These are phyloP conservation scores for Schlechtendalia chinensis DNA, from an alignment of 1,140 invertebrate species.

Conservation along the genomic window DNA sequence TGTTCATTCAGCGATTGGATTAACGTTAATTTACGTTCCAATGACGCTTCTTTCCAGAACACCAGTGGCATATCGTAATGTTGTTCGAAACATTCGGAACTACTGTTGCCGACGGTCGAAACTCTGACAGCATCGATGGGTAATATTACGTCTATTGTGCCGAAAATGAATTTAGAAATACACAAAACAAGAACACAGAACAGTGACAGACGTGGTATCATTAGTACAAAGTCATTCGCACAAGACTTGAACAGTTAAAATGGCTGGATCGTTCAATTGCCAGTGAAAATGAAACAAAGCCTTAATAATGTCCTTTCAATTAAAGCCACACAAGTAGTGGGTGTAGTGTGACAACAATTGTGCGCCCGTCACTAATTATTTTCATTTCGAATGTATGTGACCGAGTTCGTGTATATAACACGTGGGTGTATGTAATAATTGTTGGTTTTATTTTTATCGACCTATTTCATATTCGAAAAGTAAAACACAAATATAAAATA, in stretches of 20 bases:
- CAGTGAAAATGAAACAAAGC: conserved; percentile 11
- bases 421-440: neutral
- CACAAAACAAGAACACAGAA: neutral
- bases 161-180: neutral
- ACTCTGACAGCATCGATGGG: conserved; percentile 21
- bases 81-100: neutral
- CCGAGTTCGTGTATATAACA: no score
- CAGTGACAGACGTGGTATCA: neutral
- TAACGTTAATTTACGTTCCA: conserved; percentile 5
- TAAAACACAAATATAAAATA: no score
- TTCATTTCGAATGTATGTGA: neutral
- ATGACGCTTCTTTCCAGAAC: conserved; percentile 7
- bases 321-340: conserved; percentile 29
- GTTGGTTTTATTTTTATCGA: neutral
- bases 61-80: conserved; percentile 16
- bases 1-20: neutral
- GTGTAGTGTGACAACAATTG: neutral
- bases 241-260: neutral
- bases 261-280: neutral
- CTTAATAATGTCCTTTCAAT: conserved; percentile 27
- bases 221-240: neutral
- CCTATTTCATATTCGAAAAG: no score
- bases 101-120: neutral
- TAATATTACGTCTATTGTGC: neutral
- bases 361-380: neutral